Evolutionary conservation across 2,113 vertebrate genomes (phyloP).

Genomic region (Poecilia latipinna): DNA sequence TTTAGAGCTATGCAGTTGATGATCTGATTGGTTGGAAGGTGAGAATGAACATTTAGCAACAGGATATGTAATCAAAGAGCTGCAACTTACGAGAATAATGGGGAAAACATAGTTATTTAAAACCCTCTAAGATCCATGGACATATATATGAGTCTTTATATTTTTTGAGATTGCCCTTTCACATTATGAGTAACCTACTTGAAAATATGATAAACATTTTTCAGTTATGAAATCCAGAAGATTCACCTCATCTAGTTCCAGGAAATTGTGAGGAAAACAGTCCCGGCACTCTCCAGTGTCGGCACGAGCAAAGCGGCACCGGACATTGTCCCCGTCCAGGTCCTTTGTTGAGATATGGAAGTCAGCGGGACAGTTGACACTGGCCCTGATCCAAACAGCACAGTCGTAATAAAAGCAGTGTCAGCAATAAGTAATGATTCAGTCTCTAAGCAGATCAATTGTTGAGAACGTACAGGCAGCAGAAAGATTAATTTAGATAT

Average conservation of each 20-base stretch:
- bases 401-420: neutral
- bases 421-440: neutral
- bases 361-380: constrained; percentile 55
- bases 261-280: constrained; percentile 59
- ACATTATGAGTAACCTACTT: neutral
- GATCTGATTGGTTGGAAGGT: neutral
- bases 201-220: neutral
- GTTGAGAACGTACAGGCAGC: neutral
- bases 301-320: constrained; percentile 62
- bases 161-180: too few species aligned
- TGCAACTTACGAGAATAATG: neutral
- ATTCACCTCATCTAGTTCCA: constrained; percentile 70
- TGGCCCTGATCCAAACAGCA: constrained; percentile 50
- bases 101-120: neutral
- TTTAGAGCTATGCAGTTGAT: neutral
- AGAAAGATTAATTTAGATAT: neutral
- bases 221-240: neutral
- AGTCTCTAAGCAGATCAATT: neutral
- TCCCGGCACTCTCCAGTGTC: constrained; percentile 54
- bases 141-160: too few species aligned
- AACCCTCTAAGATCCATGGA: too few species aligned
- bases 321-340: constrained; percentile 71
- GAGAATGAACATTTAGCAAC: neutral
- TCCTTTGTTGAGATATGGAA: constrained; percentile 68
- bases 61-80: neutral